phyloP scores from a whole-genome alignment of 1,140 invertebrate species.

The Papilio machaon region DNA sequence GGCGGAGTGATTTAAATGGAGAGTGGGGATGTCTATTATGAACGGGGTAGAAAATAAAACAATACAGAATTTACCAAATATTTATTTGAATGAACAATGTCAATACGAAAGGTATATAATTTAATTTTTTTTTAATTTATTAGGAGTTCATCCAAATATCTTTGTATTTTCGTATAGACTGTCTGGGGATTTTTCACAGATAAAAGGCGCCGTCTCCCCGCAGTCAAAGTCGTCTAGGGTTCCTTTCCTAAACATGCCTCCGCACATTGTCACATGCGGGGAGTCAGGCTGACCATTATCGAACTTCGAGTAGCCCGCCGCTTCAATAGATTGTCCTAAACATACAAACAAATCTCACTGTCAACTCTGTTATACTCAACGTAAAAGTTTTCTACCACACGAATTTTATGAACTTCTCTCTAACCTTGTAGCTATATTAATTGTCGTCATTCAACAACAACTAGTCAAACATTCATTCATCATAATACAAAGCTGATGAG shows the following conservation, averaged over 20 bases:
- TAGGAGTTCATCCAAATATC: too few relatives aligned
- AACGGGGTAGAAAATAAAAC: too few relatives aligned
- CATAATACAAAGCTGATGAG: neutral
- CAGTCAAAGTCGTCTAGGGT: neutral
- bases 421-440: neutral
- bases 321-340: neutral
- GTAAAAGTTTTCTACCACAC: neutral
- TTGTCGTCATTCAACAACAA: too few relatives aligned
- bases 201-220: neutral
- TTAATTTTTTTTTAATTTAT: too few relatives aligned
- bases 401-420: neutral
- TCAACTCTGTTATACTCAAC: neutral
- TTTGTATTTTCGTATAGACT: too few relatives aligned
- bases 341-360: neutral
- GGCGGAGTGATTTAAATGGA: too few relatives aligned
- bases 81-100: too few relatives aligned
- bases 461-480: too few relatives aligned
- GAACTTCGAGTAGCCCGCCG: constrained; percentile 5
- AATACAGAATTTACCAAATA: too few relatives aligned
- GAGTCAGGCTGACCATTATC: neutral
- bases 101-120: too few relatives aligned
- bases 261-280: neutral
- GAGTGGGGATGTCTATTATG: too few relatives aligned
- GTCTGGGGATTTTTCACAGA: too few relatives aligned
- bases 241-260: neutral